A percentile compares a stretch with the other conserved stretches of the same genome.
These are phyloP conservation scores for Leptothorax acervorum DNA, from an alignment of 2,888 invertebrate genomes.

Conservation along the genomic window DNA sequence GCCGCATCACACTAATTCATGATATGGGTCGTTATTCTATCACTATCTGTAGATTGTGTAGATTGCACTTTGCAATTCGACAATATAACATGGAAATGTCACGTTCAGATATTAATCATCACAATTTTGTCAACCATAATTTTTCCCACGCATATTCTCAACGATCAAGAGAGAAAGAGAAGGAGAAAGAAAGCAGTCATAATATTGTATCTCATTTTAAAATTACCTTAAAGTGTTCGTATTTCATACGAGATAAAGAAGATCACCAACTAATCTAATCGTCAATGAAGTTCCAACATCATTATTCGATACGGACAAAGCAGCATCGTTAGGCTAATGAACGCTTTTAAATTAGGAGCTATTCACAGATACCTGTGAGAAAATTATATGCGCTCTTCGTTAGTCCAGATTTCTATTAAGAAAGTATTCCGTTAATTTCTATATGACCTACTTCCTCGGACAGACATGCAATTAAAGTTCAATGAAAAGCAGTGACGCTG, in stretches of 20 bases:
- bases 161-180: background rate
- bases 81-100: background rate
- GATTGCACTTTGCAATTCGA: background rate
- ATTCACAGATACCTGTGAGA: constrained; percentile 20
- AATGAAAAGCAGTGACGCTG: background rate
- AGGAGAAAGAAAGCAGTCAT: background rate
- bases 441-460: constrained; percentile 8
- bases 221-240: background rate
- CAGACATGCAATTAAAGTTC: constrained; percentile 22
- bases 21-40: background rate
- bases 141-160: background rate
- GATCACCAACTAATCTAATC: background rate
- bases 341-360: constrained; percentile 23
- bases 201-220: background rate
- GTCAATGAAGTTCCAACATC: background rate
- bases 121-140: background rate
- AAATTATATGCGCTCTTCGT: constrained; percentile 7
- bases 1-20: background rate
- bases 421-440: constrained; percentile 34
- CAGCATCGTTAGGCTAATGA: constrained; percentile 31
- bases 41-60: background rate
- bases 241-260: background rate
- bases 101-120: background rate
- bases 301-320: background rate
- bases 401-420: constrained; percentile 40